Evolutionary conservation across 2,888 invertebrate genomes (phyloP), one percentile per base, ranked within the genome.

Genomic region (Diaphora mendica): DNA sequence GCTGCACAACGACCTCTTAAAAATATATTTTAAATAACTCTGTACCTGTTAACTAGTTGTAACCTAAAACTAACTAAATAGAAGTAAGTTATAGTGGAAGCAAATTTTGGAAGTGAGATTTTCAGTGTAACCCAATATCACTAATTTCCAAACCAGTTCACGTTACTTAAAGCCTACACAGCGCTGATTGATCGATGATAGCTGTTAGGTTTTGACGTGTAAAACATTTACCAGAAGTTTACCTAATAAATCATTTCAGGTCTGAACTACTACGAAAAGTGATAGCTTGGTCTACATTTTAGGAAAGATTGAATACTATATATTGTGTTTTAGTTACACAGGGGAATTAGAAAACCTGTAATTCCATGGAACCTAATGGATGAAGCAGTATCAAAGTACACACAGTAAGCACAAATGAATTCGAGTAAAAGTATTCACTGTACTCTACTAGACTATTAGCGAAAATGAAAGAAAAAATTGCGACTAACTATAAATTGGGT

Each of bases 161-260:
- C 59, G 77, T 74, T 79, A 70, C 66, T 51, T 66, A 64, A 68
- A 77, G 77, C 72, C 76, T 68, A 74, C 76, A 62, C 33, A 64
- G 33, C 39, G 13, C 65, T 76, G 77, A 83, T 78, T 83, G 84
- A 84, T 84, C 78, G 81, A 80, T 82, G 77, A 76, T 30, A 11
- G 81, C 30, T 77, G 78, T 75, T 66, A 75, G 75, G 68, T 72
- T 76, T 26, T 83, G 84, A 78, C 82, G 73, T 80, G 77, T 78
- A 80, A 77, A 85, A 83, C 78, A 83, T 85, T 83, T 77, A 79
- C 85, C 72, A 75, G 1, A 72, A 72, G 64, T 75, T 59, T 51
- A 35, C 13, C 64, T 69, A 35, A 79, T 85, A 79, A 80, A 84
- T 84, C 76, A 83, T 76, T 75, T 78, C 55, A 51, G 44, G n/a